Percentiles rank a stretch among this genome's conserved stretches.
These are phyloP conservation scores for Diachasma alloeum DNA, from an alignment of 1,140 invertebrate genomes.

Conservation along the genomic window DNA sequence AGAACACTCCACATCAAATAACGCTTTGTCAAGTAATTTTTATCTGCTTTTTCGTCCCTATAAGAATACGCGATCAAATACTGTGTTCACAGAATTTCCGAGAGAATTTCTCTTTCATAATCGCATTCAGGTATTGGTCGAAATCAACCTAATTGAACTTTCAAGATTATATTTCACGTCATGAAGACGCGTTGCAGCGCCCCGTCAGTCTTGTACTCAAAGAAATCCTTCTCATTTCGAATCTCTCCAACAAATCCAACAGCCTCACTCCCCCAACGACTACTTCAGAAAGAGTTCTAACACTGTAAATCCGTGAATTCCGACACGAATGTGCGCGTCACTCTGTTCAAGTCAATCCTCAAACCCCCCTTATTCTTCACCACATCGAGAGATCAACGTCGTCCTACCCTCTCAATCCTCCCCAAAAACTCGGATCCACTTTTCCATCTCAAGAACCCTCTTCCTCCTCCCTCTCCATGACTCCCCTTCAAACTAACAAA, in stretches of 20 bases:
- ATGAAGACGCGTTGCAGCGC: no score
- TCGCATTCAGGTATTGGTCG: no score
- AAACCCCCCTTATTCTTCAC: neutral
- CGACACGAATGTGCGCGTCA: conserved; percentile 54
- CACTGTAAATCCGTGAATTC: conserved; percentile 64
- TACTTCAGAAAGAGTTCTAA: conserved; percentile 17
- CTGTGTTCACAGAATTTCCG: no score
- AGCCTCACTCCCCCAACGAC: neutral
- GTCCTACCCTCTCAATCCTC: neutral
- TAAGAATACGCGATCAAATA: no score
- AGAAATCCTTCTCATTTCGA: no score
- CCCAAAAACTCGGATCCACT: neutral
- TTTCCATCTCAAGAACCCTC: neutral
- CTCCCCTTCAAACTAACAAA: neutral
- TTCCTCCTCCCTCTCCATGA: neutral
- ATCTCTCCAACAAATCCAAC: neutral
- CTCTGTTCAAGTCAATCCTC: conserved; percentile 53
- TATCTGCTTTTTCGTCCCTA: no score
- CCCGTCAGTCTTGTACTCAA: no score
- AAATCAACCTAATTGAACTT: no score
- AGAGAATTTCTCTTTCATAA: no score
- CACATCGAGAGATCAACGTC: conserved; percentile 9
- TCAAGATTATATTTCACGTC: no score
- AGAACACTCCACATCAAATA: no score
- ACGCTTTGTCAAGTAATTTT: no score